phyloP scores from a whole-genome alignment of 2,797 vertebrate genomes.

The Sciaenops ocellatus region DNA sequence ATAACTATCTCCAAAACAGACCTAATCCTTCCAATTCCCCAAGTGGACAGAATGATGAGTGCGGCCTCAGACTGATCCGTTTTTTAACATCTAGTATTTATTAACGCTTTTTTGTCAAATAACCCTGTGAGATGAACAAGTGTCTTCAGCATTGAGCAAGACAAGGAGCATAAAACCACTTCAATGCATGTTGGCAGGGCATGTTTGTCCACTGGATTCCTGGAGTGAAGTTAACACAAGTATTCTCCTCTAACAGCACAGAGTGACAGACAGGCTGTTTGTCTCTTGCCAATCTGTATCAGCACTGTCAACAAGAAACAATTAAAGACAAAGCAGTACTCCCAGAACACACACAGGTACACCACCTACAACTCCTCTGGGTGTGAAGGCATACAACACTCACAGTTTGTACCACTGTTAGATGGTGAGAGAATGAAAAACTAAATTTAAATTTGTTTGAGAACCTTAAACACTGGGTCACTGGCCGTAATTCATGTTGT shows the following conservation, averaged over 20 bases:
- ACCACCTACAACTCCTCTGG: not conserved
- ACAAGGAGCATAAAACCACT: not conserved
- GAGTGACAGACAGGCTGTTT: conserved; percentile 9
- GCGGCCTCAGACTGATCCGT: conserved; percentile 17
- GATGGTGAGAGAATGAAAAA: not conserved
- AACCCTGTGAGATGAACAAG: conserved; percentile 18
- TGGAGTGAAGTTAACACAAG: conserved; percentile 8
- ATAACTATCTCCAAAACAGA: conserved; percentile 11
- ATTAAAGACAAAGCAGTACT: conserved; percentile 4
- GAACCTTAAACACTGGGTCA: not conserved
- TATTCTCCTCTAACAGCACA: conserved; percentile 3
- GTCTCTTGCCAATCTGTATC: conserved; percentile 24
- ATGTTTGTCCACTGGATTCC: not conserved
- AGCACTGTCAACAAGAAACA: conserved; percentile 2
- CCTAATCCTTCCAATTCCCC: not conserved
- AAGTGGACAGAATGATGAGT: not conserved
- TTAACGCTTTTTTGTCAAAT: conserved; percentile 34
- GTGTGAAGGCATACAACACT: not conserved
- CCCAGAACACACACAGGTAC: not conserved
- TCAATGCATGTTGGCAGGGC: not conserved
- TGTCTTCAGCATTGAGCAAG: conserved; percentile 17
- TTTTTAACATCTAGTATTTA: conserved; percentile 30
- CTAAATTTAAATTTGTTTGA: not conserved
- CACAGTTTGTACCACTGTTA: not conserved
- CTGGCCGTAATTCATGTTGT: not conserved